Percentiles rank a stretch among this genome's conserved stretches.
These are phyloP conservation scores for Taphrorychus bicolor DNA, from an alignment of 2,888 invertebrate species.

Conservation along the genomic window DNA sequence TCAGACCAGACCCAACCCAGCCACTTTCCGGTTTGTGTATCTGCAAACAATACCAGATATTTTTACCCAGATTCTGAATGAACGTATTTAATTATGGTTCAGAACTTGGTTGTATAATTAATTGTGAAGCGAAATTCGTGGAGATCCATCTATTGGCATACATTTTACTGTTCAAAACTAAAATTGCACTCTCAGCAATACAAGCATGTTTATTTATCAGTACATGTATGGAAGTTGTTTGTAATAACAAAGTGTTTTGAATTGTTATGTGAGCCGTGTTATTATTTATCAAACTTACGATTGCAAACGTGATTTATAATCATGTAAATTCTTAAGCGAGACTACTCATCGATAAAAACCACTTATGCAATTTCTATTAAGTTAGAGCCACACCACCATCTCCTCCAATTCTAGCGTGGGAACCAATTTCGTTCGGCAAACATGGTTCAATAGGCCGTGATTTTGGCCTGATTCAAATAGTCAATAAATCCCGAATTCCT, in stretches of 20 bases:
- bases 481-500: not conserved
- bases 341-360: not conserved
- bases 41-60: slow-evolving; percentile 11
- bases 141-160: too few relatives aligned
- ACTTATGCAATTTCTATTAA: not conserved
- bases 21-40: slow-evolving; percentile 21
- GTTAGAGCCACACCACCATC: not conserved
- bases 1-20: slow-evolving; percentile 10
- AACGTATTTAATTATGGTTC: not conserved
- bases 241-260: not conserved
- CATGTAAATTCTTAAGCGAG: not conserved
- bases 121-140: not conserved
- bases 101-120: not conserved
- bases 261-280: not conserved
- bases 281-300: not conserved
- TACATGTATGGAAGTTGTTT: not conserved
- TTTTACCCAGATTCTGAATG: not conserved
- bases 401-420: not conserved
- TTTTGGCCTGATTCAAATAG: not conserved
- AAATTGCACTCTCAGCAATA: too few relatives aligned
- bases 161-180: too few relatives aligned
- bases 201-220: too few relatives aligned
- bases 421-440: not conserved
- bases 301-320: not conserved
- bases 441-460: not conserved